Percentiles rank a stretch among this genome's conserved stretches.
Evolutionary conservation across 2,797 vertebrate genomes (phyloP).

Genomic region (Alectoris magna): DNA sequence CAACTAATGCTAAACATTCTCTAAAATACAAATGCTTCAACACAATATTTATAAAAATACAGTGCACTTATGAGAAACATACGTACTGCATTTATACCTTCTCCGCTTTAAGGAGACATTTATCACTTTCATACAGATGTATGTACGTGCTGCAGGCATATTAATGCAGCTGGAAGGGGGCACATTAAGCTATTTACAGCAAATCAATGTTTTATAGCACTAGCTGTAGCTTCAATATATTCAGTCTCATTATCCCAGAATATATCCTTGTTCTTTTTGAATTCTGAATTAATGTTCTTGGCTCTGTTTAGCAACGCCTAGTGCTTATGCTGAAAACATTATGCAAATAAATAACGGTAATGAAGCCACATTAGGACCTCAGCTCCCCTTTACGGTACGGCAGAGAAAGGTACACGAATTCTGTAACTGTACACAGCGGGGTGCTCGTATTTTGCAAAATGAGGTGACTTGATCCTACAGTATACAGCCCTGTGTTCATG

Average conservation of each 20-base stretch:
- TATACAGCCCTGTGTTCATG: neutral
- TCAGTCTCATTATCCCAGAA: constrained; percentile 12
- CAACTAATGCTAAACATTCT: neutral
- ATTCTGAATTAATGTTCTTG: constrained; percentile 20
- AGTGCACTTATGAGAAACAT: neutral
- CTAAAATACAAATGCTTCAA: neutral
- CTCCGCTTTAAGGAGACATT: neutral
- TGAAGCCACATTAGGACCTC: neutral
- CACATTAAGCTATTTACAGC: constrained; percentile 35
- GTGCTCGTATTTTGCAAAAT: neutral
- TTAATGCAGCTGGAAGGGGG: constrained; percentile 34
- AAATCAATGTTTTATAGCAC: constrained; percentile 41
- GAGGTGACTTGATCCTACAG: neutral
- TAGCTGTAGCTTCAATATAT: constrained; percentile 11
- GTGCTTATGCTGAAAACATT: constrained; percentile 8
- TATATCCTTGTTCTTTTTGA: neutral
- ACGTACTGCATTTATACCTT: neutral
- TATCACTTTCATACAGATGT: neutral
- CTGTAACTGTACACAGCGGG: neutral
- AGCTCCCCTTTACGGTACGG: neutral
- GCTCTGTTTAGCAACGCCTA: constrained; percentile 19
- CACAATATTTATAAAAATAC: neutral
- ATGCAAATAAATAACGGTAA: constrained; percentile 30
- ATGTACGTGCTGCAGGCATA: neutral
- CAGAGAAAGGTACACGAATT: neutral